These are phyloP conservation scores for Drosophila rhopaloa DNA, from an alignment of 1,140 invertebrate species.

Conservation along the genomic window DNA sequence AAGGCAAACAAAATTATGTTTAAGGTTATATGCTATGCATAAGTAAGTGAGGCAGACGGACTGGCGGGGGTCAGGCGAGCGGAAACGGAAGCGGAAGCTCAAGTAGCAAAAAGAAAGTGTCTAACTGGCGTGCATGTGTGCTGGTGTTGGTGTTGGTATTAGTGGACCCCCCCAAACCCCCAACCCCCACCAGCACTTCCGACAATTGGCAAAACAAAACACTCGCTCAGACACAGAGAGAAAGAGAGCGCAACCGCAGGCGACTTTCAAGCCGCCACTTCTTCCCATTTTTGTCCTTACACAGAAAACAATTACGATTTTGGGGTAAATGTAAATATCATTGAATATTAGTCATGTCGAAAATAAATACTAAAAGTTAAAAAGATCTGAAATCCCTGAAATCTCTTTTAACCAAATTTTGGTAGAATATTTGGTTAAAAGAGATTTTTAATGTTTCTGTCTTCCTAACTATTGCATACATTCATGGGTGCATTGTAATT, in stretches of 20 bases:
- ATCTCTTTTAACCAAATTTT: too few species aligned
- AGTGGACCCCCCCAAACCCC: neutral
- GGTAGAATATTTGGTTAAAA: too few species aligned
- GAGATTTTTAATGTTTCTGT: too few species aligned
- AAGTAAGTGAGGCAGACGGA: constrained; percentile 74
- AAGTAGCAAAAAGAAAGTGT: constrained; percentile 80
- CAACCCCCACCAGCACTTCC: constrained; percentile 65
- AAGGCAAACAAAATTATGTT: constrained; percentile 82
- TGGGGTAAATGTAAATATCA: too few species aligned
- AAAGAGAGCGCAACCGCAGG: constrained; percentile 32
- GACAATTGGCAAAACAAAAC: constrained; percentile 82
- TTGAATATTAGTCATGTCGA: too few species aligned
- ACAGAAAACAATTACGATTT: neutral
- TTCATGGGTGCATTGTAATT: too few species aligned
- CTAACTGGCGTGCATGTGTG: constrained; percentile 61
- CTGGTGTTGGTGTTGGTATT: constrained; percentile 4
- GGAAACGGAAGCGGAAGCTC: constrained; percentile 78
- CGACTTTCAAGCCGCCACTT: constrained; percentile 12
- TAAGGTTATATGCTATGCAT: constrained; percentile 82
- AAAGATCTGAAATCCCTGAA: too few species aligned
- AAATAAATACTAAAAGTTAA: too few species aligned
- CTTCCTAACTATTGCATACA: too few species aligned
- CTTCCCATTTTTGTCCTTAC: constrained; percentile 4
- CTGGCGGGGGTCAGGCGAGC: constrained; percentile 44
- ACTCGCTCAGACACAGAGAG: constrained; percentile 22